phyloP scores from a whole-genome alignment of 2,113 vertebrate species.

The Dissostichus mawsoni region DNA sequence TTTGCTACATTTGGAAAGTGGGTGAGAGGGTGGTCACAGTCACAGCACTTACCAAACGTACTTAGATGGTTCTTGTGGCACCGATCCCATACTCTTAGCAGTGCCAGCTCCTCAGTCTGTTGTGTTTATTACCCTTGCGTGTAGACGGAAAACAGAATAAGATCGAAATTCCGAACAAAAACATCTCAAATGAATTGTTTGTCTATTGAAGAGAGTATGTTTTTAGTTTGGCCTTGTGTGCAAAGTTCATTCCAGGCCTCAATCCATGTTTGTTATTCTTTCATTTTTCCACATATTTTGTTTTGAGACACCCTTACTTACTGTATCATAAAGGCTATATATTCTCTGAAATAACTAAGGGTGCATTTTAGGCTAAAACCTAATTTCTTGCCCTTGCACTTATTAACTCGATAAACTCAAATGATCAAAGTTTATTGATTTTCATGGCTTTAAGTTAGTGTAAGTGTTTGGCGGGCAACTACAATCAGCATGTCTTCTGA shows the following conservation, averaged over 20 bases:
- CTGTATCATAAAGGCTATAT: neutral
- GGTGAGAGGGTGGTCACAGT: constrained; percentile 20
- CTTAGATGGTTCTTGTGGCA: constrained; percentile 27
- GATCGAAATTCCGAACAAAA: constrained; percentile 74
- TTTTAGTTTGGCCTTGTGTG: constrained; percentile 70
- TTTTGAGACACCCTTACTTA: neutral
- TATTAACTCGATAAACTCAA: neutral
- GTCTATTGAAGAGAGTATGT: constrained; percentile 71
- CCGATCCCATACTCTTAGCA: constrained; percentile 12
- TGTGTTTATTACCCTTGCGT: constrained; percentile 77
- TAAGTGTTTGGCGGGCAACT: constrained; percentile 51
- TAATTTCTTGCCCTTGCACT: neutral
- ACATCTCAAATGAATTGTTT: constrained; percentile 77
- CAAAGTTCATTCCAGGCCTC: constrained; percentile 64
- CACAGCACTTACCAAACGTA: constrained; percentile 23
- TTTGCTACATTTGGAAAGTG: constrained; percentile 42
- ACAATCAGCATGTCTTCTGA: constrained; percentile 52
- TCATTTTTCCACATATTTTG: constrained; percentile 33
- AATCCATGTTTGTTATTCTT: constrained; percentile 50
- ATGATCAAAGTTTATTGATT: neutral
- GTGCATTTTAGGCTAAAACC: neutral
- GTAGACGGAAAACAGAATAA: constrained; percentile 68
- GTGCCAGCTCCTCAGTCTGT: constrained; percentile 61
- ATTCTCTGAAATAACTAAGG: neutral
- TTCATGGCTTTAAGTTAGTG: neutral